Evolutionary conservation across 2,113 vertebrate species (phyloP).

Genomic region (Miniopterus natalensis): DNA sequence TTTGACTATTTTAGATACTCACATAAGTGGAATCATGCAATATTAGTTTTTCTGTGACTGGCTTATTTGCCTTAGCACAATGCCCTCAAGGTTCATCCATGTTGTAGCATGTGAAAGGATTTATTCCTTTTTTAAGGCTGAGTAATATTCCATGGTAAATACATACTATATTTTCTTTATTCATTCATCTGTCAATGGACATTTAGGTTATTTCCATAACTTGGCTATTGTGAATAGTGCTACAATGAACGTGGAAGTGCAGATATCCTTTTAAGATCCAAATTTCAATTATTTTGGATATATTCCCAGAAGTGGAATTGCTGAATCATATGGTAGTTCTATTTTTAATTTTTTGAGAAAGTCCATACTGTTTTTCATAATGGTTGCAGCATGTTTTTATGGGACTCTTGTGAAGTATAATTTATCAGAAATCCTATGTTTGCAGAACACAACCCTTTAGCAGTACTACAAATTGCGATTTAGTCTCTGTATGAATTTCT

Average conservation of each 20-base stretch:
- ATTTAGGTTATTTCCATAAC: not conserved
- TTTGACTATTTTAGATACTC: slow-evolving; percentile 29
- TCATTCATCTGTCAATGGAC: not conserved
- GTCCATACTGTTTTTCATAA: not conserved
- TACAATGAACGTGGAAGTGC: not conserved
- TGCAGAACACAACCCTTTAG: slow-evolving; percentile 5
- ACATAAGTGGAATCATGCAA: not conserved
- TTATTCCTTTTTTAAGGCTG: not conserved
- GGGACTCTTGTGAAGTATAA: slow-evolving; percentile 31
- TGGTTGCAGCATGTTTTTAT: not conserved
- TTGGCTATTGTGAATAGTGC: not conserved
- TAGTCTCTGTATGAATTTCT: slow-evolving; percentile 30
- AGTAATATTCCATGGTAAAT: not conserved
- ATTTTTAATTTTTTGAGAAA: slow-evolving; percentile 43
- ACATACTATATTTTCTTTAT: not conserved
- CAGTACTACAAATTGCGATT: slow-evolving; percentile 39
- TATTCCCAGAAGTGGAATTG: not conserved
- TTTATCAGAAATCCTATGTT: slow-evolving; percentile 14
- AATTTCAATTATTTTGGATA: slow-evolving; percentile 45
- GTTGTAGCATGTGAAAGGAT: not conserved
- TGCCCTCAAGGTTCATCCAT: not conserved
- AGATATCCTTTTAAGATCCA: not conserved
- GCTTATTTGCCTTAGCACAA: slow-evolving; percentile 12
- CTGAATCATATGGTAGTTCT: slow-evolving; percentile 17
- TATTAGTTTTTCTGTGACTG: not conserved